A percentile compares a stretch with the other conserved stretches of the same genome.
These are phyloP conservation scores for Porites australiensis DNA, from an alignment of 64 coral and sea anemone species.

Conservation along the genomic window DNA sequence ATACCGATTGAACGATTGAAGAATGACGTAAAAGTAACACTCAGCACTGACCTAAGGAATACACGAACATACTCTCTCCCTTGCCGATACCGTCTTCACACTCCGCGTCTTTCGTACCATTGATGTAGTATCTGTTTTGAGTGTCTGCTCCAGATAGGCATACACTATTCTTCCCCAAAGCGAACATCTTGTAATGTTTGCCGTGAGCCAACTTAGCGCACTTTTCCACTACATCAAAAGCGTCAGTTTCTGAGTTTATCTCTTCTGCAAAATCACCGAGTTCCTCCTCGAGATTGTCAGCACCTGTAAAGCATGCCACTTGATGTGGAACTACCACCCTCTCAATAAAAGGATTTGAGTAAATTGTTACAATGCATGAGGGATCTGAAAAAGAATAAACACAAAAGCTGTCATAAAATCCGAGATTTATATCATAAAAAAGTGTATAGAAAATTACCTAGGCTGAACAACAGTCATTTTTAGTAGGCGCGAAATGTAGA, in stretches of 20 bases:
- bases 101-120: neutral
- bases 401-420: too few species aligned
- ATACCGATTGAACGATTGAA: neutral
- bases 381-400: too few species aligned
- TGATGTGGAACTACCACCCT: constrained; percentile 4
- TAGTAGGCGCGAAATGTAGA: too few species aligned
- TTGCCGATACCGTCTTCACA: constrained; percentile 32
- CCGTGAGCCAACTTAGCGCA: constrained; percentile 19
- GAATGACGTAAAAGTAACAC: neutral
- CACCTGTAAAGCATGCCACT: constrained; percentile 28
- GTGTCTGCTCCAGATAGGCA: constrained; percentile 21
- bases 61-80: constrained; percentile 28
- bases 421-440: too few species aligned
- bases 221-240: constrained; percentile 16
- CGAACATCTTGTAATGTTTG: constrained; percentile 43
- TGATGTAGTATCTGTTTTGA: neutral
- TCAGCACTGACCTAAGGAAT: neutral
- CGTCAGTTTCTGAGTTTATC: constrained; percentile 27
- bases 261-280: constrained; percentile 22
- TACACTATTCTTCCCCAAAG: constrained; percentile 32
- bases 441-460: too few species aligned
- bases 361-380: too few species aligned
- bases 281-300: constrained; percentile 35
- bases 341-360: too few species aligned
- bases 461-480: too few species aligned